Conservation (phyloP, 2,797 vertebrate species). For the Glossophaga mutica region DNA sequence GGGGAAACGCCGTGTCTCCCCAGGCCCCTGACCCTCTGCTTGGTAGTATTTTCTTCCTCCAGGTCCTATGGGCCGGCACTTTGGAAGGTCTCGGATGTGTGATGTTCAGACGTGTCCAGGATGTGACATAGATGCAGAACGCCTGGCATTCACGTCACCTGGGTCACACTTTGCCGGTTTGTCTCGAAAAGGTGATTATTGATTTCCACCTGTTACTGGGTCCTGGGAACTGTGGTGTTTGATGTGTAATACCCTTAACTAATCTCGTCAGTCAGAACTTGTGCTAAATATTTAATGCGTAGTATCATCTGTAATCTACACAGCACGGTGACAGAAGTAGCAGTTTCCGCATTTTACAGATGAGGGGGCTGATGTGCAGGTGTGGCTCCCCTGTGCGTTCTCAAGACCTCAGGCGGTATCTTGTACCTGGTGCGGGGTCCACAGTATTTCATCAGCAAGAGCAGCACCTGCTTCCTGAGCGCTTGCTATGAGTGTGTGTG, state of each 20-base stretch:
- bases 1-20: accelerated
- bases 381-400: background rate
- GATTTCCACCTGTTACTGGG: background rate
- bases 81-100: background rate
- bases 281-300: background rate
- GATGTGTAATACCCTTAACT: background rate
- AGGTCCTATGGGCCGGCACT: background rate
- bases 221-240: background rate
- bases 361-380: background rate
- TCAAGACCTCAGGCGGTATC: background rate
- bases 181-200: background rate
- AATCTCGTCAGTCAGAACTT: background rate
- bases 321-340: background rate
- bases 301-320: no score
- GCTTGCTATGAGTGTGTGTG: background rate
- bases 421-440: no score
- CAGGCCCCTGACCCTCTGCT: background rate
- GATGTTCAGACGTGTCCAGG: background rate
- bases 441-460: background rate
- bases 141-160: background rate
- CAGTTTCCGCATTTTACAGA: background rate
- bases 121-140: background rate
- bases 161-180: background rate
- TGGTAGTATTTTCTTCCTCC: background rate
- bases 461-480: background rate